Conservation (phyloP, 92 coral and sea anemone genomes). For the Siderastrea siderea region DNA sequence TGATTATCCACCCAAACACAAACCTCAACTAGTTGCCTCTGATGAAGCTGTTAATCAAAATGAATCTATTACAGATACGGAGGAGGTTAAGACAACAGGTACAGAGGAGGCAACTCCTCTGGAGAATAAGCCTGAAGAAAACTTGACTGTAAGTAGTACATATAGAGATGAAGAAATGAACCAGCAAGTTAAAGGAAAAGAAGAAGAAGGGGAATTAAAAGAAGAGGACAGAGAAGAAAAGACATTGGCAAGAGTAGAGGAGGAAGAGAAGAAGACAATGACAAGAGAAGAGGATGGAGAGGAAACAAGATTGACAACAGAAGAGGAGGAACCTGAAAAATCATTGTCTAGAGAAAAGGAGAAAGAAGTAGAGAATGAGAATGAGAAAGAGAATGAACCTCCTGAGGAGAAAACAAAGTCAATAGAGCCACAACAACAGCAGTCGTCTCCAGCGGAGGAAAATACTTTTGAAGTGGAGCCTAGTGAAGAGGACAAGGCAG, state of each 20-base stretch:
- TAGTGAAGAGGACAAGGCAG: slow-evolving; percentile 89
- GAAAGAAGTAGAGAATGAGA: slow-evolving; percentile 12
- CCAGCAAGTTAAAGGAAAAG: neutral
- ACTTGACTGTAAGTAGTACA: neutral
- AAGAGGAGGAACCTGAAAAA: slow-evolving; percentile 36
- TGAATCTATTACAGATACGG: neutral
- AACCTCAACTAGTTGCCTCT: neutral
- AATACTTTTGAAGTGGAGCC: slow-evolving; percentile 83
- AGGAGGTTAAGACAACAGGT: neutral
- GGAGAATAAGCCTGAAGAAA: neutral
- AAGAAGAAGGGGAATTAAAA: neutral
- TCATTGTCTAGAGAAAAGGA: neutral
- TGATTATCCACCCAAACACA: neutral
- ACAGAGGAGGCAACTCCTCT: neutral
- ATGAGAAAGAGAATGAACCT: slow-evolving; percentile 10
- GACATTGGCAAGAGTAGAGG: neutral
- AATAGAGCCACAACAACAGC: neutral
- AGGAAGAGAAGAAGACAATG: neutral
- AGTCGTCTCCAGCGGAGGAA: slow-evolving; percentile 32
- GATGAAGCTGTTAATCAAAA: neutral
- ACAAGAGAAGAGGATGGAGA: slow-evolving; percentile 1
- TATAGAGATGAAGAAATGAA: neutral
- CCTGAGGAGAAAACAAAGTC: neutral
- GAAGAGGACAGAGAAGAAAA: slow-evolving; percentile 14
- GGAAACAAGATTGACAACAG: neutral